phyloP scores from a whole-genome alignment of 2,113 vertebrate species.

The Otocyon megalotis region DNA sequence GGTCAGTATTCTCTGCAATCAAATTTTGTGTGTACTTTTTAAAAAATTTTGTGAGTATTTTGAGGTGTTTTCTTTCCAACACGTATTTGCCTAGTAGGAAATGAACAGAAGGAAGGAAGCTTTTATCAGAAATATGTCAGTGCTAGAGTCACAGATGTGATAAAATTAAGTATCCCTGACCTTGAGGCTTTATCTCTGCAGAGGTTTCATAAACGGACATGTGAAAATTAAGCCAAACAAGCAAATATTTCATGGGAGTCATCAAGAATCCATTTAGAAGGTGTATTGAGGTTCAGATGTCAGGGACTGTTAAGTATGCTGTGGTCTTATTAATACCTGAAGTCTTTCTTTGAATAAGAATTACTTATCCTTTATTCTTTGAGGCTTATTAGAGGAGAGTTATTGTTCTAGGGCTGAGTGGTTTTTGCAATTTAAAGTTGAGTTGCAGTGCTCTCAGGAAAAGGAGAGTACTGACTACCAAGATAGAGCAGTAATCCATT shows the following conservation, averaged over 20 bases:
- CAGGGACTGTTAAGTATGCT: neutral
- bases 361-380: neutral
- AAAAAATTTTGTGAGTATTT: neutral
- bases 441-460: neutral
- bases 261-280: slow-evolving; percentile 4
- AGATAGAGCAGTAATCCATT: neutral
- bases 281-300: neutral
- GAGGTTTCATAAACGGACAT: slow-evolving; percentile 13
- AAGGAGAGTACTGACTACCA: neutral
- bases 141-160: neutral
- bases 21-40: neutral
- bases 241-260: slow-evolving; percentile 28
- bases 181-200: slow-evolving; percentile 46
- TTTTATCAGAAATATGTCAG: slow-evolving; percentile 59
- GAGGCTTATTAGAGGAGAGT: neutral
- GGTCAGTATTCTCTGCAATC: neutral
- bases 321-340: neutral
- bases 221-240: slow-evolving; percentile 19
- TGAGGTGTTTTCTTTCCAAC: slow-evolving; percentile 50
- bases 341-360: neutral
- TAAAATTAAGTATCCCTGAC: neutral
- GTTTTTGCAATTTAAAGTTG: slow-evolving; percentile 12
- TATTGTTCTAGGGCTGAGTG: neutral
- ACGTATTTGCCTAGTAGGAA: neutral
- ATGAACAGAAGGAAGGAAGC: slow-evolving; percentile 32